phyloP scores from a whole-genome alignment of 2,888 invertebrate genomes.

The Stenchaetothrips biformis region DNA sequence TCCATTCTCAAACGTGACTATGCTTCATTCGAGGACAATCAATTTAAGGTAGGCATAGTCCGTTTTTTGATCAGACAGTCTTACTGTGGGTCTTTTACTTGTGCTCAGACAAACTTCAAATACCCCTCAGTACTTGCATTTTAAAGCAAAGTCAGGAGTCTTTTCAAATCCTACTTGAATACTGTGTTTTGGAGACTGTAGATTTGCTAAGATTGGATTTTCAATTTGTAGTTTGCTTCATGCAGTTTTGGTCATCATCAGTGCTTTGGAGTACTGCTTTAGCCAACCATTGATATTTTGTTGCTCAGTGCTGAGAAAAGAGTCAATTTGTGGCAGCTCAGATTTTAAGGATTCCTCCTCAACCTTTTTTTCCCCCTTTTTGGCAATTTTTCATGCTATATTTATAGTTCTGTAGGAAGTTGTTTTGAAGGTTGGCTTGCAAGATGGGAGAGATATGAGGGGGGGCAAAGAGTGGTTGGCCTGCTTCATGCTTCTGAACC shows the following conservation, averaged over 20 bases:
- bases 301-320: not conserved
- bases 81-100: not conserved
- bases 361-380: not conserved
- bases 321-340: not conserved
- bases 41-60: conserved; percentile 40
- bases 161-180: not conserved
- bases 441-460: not conserved
- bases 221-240: not conserved
- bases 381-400: not conserved
- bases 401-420: not conserved
- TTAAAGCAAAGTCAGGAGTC: not conserved
- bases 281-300: not conserved
- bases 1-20: conserved; percentile 80
- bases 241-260: not conserved
- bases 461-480: too few species aligned
- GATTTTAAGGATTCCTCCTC: not conserved
- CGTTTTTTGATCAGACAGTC: not conserved
- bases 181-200: not conserved
- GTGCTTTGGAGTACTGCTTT: not conserved
- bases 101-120: not conserved
- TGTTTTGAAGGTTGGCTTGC: not conserved
- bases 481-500: too few species aligned
- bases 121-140: not conserved
- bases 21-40: conserved; percentile 64
- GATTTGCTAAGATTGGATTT: not conserved